These are phyloP conservation scores for Calidris pugnax DNA, from an alignment of 2,113 vertebrate genomes.

Conservation along the genomic window DNA sequence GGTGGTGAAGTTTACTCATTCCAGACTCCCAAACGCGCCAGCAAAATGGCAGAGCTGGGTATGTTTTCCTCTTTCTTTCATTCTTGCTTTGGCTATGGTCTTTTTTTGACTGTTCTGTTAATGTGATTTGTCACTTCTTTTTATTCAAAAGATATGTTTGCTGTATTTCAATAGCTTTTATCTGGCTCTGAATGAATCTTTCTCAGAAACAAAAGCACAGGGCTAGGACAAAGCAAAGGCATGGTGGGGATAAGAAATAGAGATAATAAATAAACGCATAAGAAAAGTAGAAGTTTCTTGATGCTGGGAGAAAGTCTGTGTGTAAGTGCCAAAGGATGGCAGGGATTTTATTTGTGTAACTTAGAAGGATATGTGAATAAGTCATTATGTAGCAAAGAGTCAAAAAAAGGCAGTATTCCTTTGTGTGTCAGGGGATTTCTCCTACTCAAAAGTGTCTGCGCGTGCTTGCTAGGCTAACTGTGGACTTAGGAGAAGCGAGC, in stretches of 20 bases:
- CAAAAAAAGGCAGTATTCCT: neutral
- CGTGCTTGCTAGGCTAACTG: neutral
- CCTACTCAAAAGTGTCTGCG: neutral
- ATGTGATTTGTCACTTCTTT: neutral
- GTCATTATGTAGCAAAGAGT: neutral
- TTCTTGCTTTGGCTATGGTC: neutral
- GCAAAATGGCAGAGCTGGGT: slow-evolving; percentile 91
- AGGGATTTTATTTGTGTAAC: neutral
- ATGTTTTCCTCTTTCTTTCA: slow-evolving; percentile 36
- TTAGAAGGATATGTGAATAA: neutral
- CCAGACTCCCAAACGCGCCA: slow-evolving; percentile 82
- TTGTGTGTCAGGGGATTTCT: neutral
- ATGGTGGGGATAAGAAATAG: neutral
- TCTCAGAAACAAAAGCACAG: neutral
- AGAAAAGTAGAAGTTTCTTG: neutral
- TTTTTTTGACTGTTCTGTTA: neutral
- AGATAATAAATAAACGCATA: neutral
- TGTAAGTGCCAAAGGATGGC: neutral
- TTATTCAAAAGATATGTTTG: neutral
- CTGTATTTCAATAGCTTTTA: neutral
- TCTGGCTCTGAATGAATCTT: neutral
- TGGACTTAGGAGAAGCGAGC: neutral
- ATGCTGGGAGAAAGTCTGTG: neutral
- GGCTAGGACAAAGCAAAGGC: neutral
- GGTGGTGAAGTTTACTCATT: slow-evolving; percentile 87